A percentile compares a stretch with the other conserved stretches of the same genome.
phyloP scores from a whole-genome alignment of 1,140 invertebrate genomes.

The Pseudachorutes palmiensis region DNA sequence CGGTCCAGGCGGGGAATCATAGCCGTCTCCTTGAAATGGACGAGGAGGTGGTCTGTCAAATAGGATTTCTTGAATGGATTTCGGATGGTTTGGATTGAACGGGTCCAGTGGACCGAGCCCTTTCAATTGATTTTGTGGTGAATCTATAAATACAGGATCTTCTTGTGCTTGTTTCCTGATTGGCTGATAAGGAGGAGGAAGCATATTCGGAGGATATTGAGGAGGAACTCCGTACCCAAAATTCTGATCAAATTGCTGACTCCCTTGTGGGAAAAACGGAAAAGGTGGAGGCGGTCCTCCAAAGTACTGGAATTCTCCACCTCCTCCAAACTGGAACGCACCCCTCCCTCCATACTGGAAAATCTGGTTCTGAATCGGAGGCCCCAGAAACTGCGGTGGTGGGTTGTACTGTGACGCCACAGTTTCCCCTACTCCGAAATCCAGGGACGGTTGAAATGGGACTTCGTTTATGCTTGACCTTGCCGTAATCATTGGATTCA shows the following conservation, averaged over 20 bases:
- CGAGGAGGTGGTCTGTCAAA: background rate
- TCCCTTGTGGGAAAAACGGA: background rate
- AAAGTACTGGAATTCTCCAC: background rate
- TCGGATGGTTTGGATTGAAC: slow-evolving; percentile 1
- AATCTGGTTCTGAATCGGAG: too few species aligned
- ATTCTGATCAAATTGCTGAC: background rate
- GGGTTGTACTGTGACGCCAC: background rate
- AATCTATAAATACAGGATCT: too few species aligned
- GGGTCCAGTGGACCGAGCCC: background rate
- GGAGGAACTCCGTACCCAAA: background rate
- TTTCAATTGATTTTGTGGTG: background rate
- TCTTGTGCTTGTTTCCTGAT: too few species aligned
- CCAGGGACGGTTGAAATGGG: background rate
- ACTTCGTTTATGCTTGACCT: background rate
- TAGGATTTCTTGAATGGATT: slow-evolving; percentile 2
- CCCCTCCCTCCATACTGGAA: too few species aligned
- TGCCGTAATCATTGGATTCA: background rate
- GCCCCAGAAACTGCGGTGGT: background rate
- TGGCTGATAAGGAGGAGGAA: background rate
- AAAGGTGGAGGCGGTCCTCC: too few species aligned
- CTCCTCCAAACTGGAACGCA: background rate
- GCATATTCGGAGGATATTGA: background rate
- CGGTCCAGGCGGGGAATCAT: background rate
- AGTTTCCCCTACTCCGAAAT: background rate
- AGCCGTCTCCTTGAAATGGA: background rate